Evolutionary conservation across 2,888 invertebrate genomes (phyloP).

Genomic region (Spatulosminthurus flaviceps): DNA sequence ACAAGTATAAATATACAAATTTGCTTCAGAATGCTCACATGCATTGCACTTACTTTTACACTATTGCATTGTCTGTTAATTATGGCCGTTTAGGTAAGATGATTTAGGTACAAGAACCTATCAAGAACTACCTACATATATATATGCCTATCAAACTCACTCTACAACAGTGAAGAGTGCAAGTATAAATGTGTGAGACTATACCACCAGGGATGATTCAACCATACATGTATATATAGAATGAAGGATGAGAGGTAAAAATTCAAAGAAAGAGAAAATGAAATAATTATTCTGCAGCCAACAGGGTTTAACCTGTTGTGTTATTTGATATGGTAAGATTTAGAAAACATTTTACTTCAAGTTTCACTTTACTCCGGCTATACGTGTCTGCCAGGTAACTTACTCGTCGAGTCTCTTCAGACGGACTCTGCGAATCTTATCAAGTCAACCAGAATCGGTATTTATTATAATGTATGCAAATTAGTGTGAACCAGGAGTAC

Average conservation of each 20-base stretch:
- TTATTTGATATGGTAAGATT: conserved; percentile 5
- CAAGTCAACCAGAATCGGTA: conserved; percentile 19
- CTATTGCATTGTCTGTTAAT: no score
- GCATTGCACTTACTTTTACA: no score
- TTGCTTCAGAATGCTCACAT: no score
- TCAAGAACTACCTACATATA: no score
- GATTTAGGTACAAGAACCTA: background rate
- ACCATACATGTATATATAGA: no score
- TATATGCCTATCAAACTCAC: no score
- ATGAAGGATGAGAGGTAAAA: no score
- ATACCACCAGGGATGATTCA: background rate
- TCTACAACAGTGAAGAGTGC: no score
- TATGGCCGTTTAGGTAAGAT: background rate
- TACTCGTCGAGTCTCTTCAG: background rate
- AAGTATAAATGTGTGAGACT: background rate
- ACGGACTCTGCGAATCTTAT: background rate
- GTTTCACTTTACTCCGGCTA: background rate
- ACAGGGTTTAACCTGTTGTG: conserved; percentile 4
- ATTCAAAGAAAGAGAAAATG: no score
- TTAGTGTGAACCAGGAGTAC: conserved; percentile 30
- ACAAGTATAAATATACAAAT: background rate
- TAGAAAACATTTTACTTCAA: background rate
- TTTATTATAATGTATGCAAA: conserved; percentile 35
- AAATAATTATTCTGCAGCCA: background rate
- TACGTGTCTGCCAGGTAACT: background rate